These are phyloP conservation scores for Conchocele bisecta DNA, from an alignment of 2,888 invertebrate species.

Conservation along the genomic window DNA sequence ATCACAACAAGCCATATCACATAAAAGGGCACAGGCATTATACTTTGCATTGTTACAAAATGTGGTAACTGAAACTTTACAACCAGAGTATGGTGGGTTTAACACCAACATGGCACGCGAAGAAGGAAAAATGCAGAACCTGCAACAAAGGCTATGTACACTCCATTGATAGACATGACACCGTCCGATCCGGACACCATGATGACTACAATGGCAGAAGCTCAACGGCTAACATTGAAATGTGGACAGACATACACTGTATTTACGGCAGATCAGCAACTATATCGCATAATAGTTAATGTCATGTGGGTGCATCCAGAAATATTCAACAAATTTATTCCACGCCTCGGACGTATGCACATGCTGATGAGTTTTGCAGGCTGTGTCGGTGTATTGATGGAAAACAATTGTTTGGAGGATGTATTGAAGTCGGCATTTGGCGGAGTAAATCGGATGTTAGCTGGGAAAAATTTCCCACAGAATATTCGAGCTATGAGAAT, in stretches of 20 bases:
- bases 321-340: constrained; percentile 23
- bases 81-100: constrained; percentile 1
- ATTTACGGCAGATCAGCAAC: constrained; percentile 50
- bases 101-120: constrained; percentile 8
- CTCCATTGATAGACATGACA: constrained; percentile 44
- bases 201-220: constrained; percentile 41
- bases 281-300: constrained; percentile 38
- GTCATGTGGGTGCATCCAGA: constrained; percentile 38
- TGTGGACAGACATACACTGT: constrained; percentile 32
- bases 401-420: constrained; percentile 34
- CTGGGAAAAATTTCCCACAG: background rate
- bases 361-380: constrained; percentile 47
- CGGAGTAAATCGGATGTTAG: constrained; percentile 19
- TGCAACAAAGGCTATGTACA: constrained; percentile 40
- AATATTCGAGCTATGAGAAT: background rate
- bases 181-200: constrained; percentile 41
- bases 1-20: too few species aligned
- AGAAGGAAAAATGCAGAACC: constrained; percentile 25
- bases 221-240: constrained; percentile 17
- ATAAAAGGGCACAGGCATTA: too few species aligned
- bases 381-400: constrained; percentile 45
- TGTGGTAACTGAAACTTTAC: background rate
- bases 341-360: constrained; percentile 50
- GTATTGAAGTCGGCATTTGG: constrained; percentile 34
- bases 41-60: background rate